phyloP scores from a whole-genome alignment of 2,888 invertebrate species.

The Tanytarsus gracilentus region DNA sequence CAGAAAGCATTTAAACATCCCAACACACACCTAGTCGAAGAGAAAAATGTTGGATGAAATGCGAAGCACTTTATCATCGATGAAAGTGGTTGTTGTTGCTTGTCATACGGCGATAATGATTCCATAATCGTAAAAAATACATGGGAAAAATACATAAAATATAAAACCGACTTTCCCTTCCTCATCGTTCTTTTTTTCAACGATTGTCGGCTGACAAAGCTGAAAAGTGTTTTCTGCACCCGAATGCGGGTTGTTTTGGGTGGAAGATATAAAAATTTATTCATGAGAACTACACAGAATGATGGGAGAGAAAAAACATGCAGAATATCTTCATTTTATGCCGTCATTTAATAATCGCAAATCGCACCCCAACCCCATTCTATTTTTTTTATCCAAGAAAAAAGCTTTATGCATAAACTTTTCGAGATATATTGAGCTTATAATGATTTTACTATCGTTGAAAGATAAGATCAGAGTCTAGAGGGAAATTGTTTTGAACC shows the following conservation, averaged over 20 bases:
- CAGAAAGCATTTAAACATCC: neutral
- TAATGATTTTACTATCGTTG: too few relatives aligned
- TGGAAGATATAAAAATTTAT: slow-evolving; percentile 8
- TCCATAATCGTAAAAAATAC: slow-evolving; percentile 10
- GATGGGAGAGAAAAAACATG: neutral
- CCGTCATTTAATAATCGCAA: too few relatives aligned
- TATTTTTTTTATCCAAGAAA: too few relatives aligned
- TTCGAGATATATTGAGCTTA: too few relatives aligned
- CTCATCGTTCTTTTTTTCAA: too few relatives aligned
- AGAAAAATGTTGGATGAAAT: neutral
- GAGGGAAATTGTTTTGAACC: too few relatives aligned
- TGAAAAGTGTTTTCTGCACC: neutral
- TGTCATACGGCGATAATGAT: slow-evolving; percentile 19
- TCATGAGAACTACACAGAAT: neutral
- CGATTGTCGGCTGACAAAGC: neutral
- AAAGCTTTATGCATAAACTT: too few relatives aligned
- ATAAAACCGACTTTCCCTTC: neutral
- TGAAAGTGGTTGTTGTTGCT: slow-evolving; percentile 13
- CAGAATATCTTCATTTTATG: too few relatives aligned
- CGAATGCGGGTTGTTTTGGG: too few relatives aligned
- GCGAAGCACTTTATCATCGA: slow-evolving; percentile 18
- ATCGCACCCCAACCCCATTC: too few relatives aligned
- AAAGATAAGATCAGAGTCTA: too few relatives aligned
- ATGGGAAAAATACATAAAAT: slow-evolving; percentile 2
- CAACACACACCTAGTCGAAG: neutral